Evolutionary conservation across 2,888 invertebrate genomes (phyloP).

Genomic region (Agrotis clavis): DNA sequence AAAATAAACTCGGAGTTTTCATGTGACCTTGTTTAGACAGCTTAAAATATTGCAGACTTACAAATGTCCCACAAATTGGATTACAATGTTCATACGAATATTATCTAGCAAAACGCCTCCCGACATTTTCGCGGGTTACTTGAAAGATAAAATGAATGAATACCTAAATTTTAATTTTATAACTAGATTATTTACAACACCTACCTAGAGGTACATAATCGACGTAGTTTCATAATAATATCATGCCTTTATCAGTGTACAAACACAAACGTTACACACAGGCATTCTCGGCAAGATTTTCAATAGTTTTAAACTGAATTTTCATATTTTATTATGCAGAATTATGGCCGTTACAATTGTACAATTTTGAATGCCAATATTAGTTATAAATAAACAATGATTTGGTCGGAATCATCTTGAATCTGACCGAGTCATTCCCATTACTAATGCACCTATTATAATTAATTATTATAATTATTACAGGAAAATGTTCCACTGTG

Average conservation of each 20-base stretch:
- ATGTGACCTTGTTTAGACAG: conserved; percentile 33
- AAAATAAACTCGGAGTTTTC: conserved; percentile 23
- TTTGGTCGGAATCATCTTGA: conserved; percentile 1
- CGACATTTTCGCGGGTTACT: conserved; percentile 29
- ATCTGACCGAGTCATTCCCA: conserved; percentile 23
- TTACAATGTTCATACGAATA: conserved; percentile 47
- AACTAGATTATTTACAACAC: conserved; percentile 61
- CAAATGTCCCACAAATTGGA: conserved; percentile 52
- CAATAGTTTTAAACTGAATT: conserved; percentile 22
- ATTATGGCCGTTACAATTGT: conserved; percentile 59
- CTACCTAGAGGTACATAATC: conserved; percentile 54
- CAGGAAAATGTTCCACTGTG: conserved; percentile 32
- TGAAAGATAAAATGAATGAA: conserved; percentile 44
- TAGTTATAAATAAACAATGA: conserved; percentile 30
- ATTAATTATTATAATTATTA: conserved; percentile 1
- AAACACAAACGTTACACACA: conserved; percentile 24
- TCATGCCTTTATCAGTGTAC: conserved; percentile 53
- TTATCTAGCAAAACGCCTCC: conserved; percentile 37
- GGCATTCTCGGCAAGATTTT: conserved; percentile 36
- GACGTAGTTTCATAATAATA: conserved; percentile 66
- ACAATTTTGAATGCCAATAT: conserved; percentile 23
- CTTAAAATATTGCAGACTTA: conserved; percentile 31
- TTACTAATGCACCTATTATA: conserved; percentile 4
- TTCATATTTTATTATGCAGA: conserved; percentile 54
- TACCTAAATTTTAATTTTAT: conserved; percentile 29